Percentiles rank a stretch among this genome's conserved stretches.
Evolutionary conservation across 2,797 vertebrate genomes (phyloP).

Genomic region (Brotula barbata): DNA sequence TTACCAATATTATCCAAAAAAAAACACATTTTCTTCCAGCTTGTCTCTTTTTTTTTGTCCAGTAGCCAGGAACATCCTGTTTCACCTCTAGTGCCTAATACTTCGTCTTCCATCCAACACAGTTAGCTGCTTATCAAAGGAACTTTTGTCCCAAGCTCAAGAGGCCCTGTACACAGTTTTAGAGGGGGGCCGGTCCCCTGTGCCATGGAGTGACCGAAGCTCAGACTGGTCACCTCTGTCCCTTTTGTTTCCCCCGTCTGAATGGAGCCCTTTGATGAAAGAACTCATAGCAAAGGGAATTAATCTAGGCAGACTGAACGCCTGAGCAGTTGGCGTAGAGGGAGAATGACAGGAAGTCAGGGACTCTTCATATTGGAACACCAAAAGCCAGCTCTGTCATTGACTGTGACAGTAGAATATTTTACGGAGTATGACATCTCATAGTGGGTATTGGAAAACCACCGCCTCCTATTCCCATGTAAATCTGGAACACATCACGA

Average conservation of each 20-base stretch:
- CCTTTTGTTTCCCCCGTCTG: slow-evolving; percentile 76
- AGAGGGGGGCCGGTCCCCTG: slow-evolving; percentile 56
- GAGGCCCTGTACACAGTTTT: slow-evolving; percentile 56
- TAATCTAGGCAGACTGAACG: slow-evolving; percentile 57
- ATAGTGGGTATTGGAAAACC: neutral
- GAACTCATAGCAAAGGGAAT: slow-evolving; percentile 64
- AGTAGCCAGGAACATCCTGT: slow-evolving; percentile 26
- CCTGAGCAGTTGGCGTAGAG: slow-evolving; percentile 29
- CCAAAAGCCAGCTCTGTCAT: slow-evolving; percentile 22
- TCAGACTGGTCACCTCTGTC: slow-evolving; percentile 77
- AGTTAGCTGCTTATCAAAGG: slow-evolving; percentile 72
- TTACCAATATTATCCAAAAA: slow-evolving; percentile 17
- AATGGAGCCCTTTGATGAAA: slow-evolving; percentile 79
- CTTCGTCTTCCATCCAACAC: slow-evolving; percentile 50
- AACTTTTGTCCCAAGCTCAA: slow-evolving; percentile 66
- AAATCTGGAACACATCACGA: no score
- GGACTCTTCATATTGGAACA: slow-evolving; percentile 33
- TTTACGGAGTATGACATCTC: slow-evolving; percentile 27
- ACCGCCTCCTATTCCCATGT: no score
- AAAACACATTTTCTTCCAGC: slow-evolving; percentile 3
- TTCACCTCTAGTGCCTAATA: slow-evolving; percentile 37
- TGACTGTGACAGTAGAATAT: slow-evolving; percentile 30
- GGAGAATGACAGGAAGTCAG: slow-evolving; percentile 22
- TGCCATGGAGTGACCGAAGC: slow-evolving; percentile 65
- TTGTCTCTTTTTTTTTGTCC: slow-evolving; percentile 24